Conservation (phyloP, 2,797 vertebrate genomes). For the Mormyrus hasselquistii region DNA sequence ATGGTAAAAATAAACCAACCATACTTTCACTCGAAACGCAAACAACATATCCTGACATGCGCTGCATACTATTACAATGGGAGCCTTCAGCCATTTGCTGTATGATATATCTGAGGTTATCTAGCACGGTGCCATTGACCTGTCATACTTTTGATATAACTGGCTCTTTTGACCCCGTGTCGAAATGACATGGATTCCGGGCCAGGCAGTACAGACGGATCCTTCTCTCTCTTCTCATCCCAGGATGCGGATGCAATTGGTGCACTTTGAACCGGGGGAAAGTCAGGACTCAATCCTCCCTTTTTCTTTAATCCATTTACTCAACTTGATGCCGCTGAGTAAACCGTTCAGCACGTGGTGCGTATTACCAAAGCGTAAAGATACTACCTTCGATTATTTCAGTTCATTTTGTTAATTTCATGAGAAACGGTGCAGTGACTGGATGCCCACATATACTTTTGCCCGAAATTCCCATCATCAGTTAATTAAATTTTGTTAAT, state of each 20-base stretch:
- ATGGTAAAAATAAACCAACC: not conserved
- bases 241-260: not conserved
- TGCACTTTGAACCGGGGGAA: not conserved
- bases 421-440: not conserved
- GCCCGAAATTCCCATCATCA: not conserved
- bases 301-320: not conserved
- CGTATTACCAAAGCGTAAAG: not conserved
- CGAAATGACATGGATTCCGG: not conserved
- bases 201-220: not conserved
- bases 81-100: not conserved
- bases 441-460: not conserved
- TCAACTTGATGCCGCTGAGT: not conserved
- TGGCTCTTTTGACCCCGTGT: not conserved
- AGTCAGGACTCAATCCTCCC: not conserved
- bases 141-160: not conserved
- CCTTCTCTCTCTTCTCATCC: not conserved
- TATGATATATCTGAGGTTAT: not conserved
- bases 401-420: not conserved
- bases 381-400: not conserved
- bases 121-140: not conserved
- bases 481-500: not conserved
- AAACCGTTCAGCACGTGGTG: not conserved
- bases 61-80: not conserved
- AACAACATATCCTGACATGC: not conserved
- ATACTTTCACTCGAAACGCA: not conserved